Evolutionary conservation across 1,140 invertebrate genomes (phyloP), one percentile per base, ranked within the genome.

Genomic region (Rhyzopertha dominica): DNA sequence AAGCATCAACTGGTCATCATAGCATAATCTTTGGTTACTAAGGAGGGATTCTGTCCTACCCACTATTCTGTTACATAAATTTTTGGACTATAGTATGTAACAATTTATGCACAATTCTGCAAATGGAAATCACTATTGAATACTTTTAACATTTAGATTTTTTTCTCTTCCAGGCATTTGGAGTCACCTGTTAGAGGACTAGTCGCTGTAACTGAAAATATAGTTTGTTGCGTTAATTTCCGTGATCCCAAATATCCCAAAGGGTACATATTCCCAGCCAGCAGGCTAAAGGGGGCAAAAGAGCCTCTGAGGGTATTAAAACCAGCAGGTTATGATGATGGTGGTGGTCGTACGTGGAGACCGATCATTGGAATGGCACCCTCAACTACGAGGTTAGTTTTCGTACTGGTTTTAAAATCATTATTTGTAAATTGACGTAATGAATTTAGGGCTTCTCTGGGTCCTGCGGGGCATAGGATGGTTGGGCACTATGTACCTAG

Each of bases 201-300:
- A 28, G 65, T 74, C 2, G 76, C 77, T 16, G 68, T 84, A 12
- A 61, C 61, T 17, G 72, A 70, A 18, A 82, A 82, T 65, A 58
- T 58, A 7, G 75, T 77, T 60, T 75, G 69, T 56, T 91, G 88
- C 59, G 76, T 90, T 1, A 71, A 80, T 28, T 96, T 76, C 64
- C 66, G 80, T 41, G 91, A 97, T 76, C 92, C 91, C 0, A 72
- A 78, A 47, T 97, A 85, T 71, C 68, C 74, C 1, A 72, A 73
- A 2, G 81, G 81, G 51, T 89, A 79, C 61, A 73, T 91, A 9
- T 96, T 92, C 68, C 80, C 82, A 13, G 86, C 93, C 9, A 76
- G 69, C 24, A 72, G 79, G 26, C 69, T 96, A 24, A 69, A 79
- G 38, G 77, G 78, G 5, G 83, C 79, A 13, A 74, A 74, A 18